phyloP scores from a whole-genome alignment of 2,113 vertebrate genomes.

The Acanthisitta chloris region DNA sequence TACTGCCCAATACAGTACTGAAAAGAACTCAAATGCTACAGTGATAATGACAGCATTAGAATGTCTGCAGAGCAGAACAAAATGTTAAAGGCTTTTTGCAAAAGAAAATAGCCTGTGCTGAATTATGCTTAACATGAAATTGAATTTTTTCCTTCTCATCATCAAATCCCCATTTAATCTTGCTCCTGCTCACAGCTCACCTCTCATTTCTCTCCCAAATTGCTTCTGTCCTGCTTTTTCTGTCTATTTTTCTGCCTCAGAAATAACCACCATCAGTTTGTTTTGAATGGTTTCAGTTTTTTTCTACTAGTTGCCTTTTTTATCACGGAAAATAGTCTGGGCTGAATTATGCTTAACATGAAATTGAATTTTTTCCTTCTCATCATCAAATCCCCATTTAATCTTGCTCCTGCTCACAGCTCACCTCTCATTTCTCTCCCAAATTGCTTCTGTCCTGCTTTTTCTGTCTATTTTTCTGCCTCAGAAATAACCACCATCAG shows the following conservation, averaged over 20 bases:
- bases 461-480: not conserved
- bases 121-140: not conserved
- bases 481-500: not conserved
- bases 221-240: not conserved
- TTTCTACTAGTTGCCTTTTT: no score
- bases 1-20: not conserved
- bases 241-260: not conserved
- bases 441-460: not conserved
- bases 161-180: not conserved
- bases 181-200: not conserved
- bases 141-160: not conserved
- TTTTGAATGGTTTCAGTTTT: not conserved
- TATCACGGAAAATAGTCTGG: not conserved
- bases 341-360: not conserved
- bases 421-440: not conserved
- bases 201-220: not conserved
- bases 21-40: not conserved
- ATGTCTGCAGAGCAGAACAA: not conserved
- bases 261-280: not conserved
- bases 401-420: not conserved
- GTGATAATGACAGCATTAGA: not conserved
- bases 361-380: not conserved
- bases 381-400: not conserved
- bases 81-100: not conserved
- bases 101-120: not conserved